Base-by-base conservation (phyloP, 1,140 invertebrate species). In the Lasioglossum albipes region DNA sequence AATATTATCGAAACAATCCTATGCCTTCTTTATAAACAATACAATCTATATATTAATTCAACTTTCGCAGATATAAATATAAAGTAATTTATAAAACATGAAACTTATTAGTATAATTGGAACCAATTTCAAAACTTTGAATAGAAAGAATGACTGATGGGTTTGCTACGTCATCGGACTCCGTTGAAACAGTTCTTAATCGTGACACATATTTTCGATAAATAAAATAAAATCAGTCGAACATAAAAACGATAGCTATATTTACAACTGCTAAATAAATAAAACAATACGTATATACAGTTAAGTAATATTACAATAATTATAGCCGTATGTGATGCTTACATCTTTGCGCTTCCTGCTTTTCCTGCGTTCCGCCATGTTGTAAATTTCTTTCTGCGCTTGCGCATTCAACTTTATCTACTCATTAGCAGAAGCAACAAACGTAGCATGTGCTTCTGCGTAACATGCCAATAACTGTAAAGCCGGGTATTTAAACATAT, bases 331-430 rank as follows among this genome's bases (percentile, higher is more conserved):
- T 87, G 81, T 79, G 76, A 89, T 86, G 93, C 94, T 94, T 94
- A 96, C 96, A 91, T 96, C 96, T 95, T 96, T 96, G 81, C 96
- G 95, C 87, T 96, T 96, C 92, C 95, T 95, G 88, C 94, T 95
- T 94, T 96, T 96, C 90, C 95, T 95, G 91, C 96, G 96, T 87
- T 96, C 96, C 92, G 96, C 96, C 96, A 96, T 96, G 90, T 94
- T 95, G 93, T 88, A 85, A 91, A 89, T 90, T 85, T 59, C 71
- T 74, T 75, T 62, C 65, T 62, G 84, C 86, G 83, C 88, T 72
- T 86, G 81, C 87, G 84, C 64, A 72, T 13, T 83, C 16, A 78
- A 62, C 16, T 16, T 72, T 54, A 71, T 73, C 45, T 79, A 73
- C 16, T 65, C 31, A 36, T 69, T 49, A 69, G 45, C 52, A 68